These are phyloP conservation scores for Pseudomyrmex flavicornis DNA, from an alignment of 1,140 invertebrate species.

Conservation along the genomic window DNA sequence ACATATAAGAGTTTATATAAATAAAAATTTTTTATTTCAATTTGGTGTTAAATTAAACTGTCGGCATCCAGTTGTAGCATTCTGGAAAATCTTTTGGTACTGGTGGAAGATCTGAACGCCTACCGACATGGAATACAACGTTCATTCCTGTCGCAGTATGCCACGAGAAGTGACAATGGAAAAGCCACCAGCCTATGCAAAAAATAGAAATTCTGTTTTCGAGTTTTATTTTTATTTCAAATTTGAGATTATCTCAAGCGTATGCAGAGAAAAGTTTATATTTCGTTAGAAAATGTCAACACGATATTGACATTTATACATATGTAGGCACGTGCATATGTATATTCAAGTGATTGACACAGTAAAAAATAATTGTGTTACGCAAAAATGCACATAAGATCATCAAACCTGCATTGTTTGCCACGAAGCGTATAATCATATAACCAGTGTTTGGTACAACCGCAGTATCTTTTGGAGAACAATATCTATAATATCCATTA, in stretches of 20 bases:
- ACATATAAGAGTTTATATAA: too few species aligned
- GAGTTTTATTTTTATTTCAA: neutral
- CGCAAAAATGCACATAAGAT: neutral
- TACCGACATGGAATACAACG: conserved; percentile 83
- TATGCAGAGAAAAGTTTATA: neutral
- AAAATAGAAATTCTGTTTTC: neutral
- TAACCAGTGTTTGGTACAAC: conserved; percentile 35
- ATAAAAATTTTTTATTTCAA: too few species aligned
- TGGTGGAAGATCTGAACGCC: conserved; percentile 76
- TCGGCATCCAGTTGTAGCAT: conserved; percentile 66
- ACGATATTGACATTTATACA: too few species aligned
- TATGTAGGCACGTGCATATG: too few species aligned
- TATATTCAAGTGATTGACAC: neutral
- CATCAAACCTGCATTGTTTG: conserved; percentile 34
- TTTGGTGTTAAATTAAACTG: neutral
- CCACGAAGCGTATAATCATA: conserved; percentile 22
- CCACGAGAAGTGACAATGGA: conserved; percentile 85
- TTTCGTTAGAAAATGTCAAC: too few species aligned
- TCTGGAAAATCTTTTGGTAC: conserved; percentile 81
- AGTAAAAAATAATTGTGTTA: neutral
- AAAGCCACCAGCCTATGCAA: conserved; percentile 83
- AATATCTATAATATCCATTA: neutral
- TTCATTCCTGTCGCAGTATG: conserved; percentile 85
- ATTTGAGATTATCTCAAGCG: neutral
- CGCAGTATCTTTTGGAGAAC: conserved; percentile 38